These are phyloP conservation scores for Adrianichthys oophorus DNA, from an alignment of 2,797 vertebrate genomes.

Conservation along the genomic window DNA sequence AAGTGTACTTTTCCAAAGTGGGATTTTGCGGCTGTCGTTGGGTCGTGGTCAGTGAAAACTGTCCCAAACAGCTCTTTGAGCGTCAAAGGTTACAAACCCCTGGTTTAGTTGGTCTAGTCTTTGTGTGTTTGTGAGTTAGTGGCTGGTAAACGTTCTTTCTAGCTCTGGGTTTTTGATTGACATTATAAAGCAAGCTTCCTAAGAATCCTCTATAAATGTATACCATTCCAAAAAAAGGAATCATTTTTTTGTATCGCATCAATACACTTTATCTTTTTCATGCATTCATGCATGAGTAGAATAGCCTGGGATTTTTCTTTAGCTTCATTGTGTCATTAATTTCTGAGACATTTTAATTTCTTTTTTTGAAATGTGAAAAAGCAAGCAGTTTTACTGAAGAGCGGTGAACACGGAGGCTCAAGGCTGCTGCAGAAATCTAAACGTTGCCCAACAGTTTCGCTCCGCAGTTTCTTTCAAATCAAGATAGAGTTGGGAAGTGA, in stretches of 20 bases:
- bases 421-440: slow-evolving; percentile 35
- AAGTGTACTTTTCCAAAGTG: too few relatives aligned
- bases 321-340: slow-evolving; percentile 27
- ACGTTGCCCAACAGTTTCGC: slow-evolving; percentile 42
- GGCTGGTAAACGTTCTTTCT: too few relatives aligned
- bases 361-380: slow-evolving; percentile 18
- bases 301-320: slow-evolving; percentile 15
- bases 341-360: slow-evolving; percentile 32
- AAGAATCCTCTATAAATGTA: too few relatives aligned
- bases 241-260: neutral
- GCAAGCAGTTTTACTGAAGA: slow-evolving; percentile 18
- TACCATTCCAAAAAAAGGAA: neutral
- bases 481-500: slow-evolving; percentile 50
- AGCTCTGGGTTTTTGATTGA: too few relatives aligned
- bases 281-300: slow-evolving; percentile 19
- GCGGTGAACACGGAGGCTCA: slow-evolving; percentile 34
- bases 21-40: too few relatives aligned
- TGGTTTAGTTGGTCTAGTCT: too few relatives aligned
- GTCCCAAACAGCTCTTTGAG: too few relatives aligned
- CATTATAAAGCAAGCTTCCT: too few relatives aligned
- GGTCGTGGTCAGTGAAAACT: too few relatives aligned
- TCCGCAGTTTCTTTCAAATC: slow-evolving; percentile 39
- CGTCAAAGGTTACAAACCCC: too few relatives aligned
- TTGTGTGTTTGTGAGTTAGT: too few relatives aligned
- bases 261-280: neutral